These are phyloP conservation scores for Ooceraea biroi DNA, from an alignment of 1,140 invertebrate species.

Conservation along the genomic window DNA sequence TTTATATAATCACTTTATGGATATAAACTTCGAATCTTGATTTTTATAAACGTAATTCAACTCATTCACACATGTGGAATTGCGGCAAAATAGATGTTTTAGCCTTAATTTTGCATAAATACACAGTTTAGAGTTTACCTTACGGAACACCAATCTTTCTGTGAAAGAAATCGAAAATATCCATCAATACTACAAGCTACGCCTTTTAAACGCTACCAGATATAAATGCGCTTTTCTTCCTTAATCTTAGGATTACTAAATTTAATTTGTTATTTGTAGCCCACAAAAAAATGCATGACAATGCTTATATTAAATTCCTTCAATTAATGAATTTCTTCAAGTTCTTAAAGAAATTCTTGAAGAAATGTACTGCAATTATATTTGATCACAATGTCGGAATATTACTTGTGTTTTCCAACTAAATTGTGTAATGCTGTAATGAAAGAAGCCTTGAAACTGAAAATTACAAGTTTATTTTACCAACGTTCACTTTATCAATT, in stretches of 20 bases:
- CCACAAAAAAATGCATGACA: neutral
- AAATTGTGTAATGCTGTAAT: no score
- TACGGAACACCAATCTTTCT: neutral
- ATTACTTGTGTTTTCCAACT: no score
- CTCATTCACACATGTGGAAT: neutral
- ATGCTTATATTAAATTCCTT: neutral
- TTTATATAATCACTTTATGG: neutral
- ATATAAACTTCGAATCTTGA: neutral
- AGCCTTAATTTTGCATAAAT: neutral
- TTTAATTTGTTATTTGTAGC: neutral
- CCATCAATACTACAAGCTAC: neutral
- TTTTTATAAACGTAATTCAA: conserved; percentile 7
- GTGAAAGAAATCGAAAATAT: neutral
- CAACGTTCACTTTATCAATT: neutral
- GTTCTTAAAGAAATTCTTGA: no score
- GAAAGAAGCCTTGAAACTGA: neutral
- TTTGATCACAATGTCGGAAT: no score
- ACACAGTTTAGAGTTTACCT: neutral
- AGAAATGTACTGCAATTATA: no score
- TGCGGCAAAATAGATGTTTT: neutral
- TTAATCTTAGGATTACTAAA: conserved; percentile 12
- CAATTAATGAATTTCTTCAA: neutral
- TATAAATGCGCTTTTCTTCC: no score
- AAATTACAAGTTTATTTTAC: neutral
- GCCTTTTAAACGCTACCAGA: neutral